Conservation (phyloP, 2,888 invertebrate species). For the Microctonus hyperodae region DNA sequence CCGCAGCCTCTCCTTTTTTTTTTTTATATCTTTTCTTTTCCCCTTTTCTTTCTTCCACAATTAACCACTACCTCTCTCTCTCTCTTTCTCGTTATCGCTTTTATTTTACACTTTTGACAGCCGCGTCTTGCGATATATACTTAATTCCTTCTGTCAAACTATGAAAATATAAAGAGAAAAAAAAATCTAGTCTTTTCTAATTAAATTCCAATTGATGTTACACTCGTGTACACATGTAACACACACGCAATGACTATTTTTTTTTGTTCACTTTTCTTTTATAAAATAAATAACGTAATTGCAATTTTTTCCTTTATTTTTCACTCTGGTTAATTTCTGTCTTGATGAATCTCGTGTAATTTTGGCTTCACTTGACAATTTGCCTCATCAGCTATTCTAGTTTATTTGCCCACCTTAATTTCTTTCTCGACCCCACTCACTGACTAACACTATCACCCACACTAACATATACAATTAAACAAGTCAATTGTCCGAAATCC, state of each 20-base stretch:
- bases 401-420: not conserved
- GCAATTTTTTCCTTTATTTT: not conserved
- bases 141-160: too few relatives aligned
- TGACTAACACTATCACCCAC: not conserved
- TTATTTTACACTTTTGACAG: not conserved
- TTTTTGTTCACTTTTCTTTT: not conserved
- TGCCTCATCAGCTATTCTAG: not conserved
- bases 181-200: not conserved
- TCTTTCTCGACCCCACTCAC: not conserved
- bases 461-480: not conserved
- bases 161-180: too few relatives aligned
- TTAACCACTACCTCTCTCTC: not conserved
- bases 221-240: not conserved
- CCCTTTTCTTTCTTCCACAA: slow-evolving; percentile 28
- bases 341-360: too few relatives aligned
- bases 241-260: not conserved
- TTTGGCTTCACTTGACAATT: not conserved
- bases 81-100: not conserved
- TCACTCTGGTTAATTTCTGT: too few relatives aligned
- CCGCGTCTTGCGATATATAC: too few relatives aligned
- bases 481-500: not conserved
- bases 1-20: slow-evolving; percentile 38
- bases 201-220: slow-evolving; percentile 4
- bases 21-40: slow-evolving; percentile 32
- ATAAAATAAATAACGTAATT: not conserved